phyloP scores from a whole-genome alignment of 2,888 invertebrate genomes.

The Lacanobia oleracea region DNA sequence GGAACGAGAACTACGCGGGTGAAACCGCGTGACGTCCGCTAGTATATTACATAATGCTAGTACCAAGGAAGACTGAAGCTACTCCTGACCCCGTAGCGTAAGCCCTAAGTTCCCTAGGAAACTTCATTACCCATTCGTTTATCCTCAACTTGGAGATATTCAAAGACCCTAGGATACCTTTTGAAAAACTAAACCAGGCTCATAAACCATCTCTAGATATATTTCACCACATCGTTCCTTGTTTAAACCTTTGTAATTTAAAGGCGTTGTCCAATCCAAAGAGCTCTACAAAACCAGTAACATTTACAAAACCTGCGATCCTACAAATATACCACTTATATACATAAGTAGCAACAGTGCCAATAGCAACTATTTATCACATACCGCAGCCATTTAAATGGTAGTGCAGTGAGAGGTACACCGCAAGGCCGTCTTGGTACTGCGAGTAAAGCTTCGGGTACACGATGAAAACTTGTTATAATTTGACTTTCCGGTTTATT shows the following conservation, averaged over 20 bases:
- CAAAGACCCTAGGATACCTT: no score
- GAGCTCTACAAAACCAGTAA: slow-evolving; percentile 26
- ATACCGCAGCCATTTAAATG: slow-evolving; percentile 62
- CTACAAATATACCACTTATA: slow-evolving; percentile 38
- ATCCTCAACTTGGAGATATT: no score
- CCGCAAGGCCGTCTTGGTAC: slow-evolving; percentile 70
- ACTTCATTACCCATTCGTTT: no score
- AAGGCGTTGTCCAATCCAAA: slow-evolving; percentile 41
- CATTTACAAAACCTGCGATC: slow-evolving; percentile 42
- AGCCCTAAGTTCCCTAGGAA: no score
- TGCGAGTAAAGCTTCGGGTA: slow-evolving; percentile 54
- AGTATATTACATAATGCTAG: no score
- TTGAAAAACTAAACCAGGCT: no score
- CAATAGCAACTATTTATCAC: slow-evolving; percentile 55
- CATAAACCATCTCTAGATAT: no score
- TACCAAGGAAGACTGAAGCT: no score
- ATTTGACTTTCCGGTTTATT: slow-evolving; percentile 57
- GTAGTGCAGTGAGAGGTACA: slow-evolving; percentile 66
- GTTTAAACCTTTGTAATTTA: slow-evolving; percentile 16
- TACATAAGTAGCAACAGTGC: slow-evolving; percentile 26
- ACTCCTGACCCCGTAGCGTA: no score
- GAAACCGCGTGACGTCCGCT: no score
- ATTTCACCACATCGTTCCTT: neutral
- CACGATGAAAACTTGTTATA: slow-evolving; percentile 52
- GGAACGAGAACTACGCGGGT: no score